phyloP scores from a whole-genome alignment of 2,797 vertebrate genomes.

The Podarcis siculus region DNA sequence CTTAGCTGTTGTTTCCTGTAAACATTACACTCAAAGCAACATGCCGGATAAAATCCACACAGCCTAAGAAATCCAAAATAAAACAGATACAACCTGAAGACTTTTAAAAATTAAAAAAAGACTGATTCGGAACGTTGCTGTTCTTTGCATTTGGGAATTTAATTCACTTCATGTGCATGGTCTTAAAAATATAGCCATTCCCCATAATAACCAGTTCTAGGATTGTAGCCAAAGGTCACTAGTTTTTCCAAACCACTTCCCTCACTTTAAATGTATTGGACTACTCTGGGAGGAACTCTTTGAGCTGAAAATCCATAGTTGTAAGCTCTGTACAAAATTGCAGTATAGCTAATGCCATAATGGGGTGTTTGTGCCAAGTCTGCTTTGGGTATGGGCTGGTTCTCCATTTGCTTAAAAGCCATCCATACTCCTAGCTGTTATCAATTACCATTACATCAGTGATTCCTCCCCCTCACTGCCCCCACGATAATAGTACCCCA shows the following conservation, averaged over 20 bases:
- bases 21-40: neutral
- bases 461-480: slow-evolving; percentile 26
- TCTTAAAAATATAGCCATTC: neutral
- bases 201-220: neutral
- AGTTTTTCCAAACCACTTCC: neutral
- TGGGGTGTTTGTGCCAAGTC: neutral
- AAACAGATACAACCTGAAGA: neutral
- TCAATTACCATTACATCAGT: slow-evolving; percentile 63
- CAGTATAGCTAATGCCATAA: neutral
- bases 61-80: neutral
- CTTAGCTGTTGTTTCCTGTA: neutral
- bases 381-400: slow-evolving; percentile 54
- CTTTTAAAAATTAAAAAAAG: neutral
- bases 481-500: slow-evolving; percentile 38
- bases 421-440: slow-evolving; percentile 64
- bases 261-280: neutral
- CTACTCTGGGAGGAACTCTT: neutral
- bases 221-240: neutral
- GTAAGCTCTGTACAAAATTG: neutral
- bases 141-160: neutral
- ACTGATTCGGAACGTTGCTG: neutral
- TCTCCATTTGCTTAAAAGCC: slow-evolving; percentile 47
- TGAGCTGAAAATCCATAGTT: neutral
- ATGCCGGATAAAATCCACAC: neutral
- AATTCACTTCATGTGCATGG: neutral